Percentiles rank a stretch among this genome's conserved stretches.
Conservation (phyloP, 2,797 vertebrate genomes). For the Anguilla anguilla region DNA sequence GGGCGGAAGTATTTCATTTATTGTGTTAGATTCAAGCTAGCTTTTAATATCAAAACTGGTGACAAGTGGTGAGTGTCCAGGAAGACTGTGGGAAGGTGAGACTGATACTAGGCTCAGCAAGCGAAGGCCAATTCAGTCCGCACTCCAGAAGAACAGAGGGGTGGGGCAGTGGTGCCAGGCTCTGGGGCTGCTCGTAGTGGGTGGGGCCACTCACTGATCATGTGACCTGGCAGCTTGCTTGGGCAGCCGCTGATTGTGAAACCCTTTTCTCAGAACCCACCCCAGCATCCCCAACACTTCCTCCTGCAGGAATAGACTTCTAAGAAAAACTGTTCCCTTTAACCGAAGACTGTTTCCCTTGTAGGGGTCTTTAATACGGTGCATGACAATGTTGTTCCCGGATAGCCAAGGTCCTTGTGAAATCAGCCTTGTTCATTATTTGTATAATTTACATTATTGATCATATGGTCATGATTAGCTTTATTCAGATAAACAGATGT, state of each 20-base stretch:
- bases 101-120: not conserved
- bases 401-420: not conserved
- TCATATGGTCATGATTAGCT: not conserved
- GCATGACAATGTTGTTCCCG: not conserved
- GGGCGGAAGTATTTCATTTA: too few relatives aligned
- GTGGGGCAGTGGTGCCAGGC: not conserved
- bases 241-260: conserved; percentile 5
- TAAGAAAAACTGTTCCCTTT: not conserved
- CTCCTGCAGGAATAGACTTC: not conserved
- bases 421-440: not conserved
- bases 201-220: not conserved
- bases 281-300: not conserved
- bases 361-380: not conserved
- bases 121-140: not conserved
- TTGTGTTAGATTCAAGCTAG: too few relatives aligned
- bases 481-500: not conserved
- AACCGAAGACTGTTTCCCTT: not conserved
- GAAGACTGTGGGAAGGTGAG: too few relatives aligned
- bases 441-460: not conserved
- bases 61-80: too few relatives aligned
- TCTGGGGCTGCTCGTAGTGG: not conserved
- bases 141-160: not conserved
- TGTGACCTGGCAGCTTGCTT: not conserved
- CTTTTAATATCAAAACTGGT: too few relatives aligned
- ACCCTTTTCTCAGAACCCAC: not conserved